Evolutionary conservation across 1,140 invertebrate genomes (phyloP).

Genomic region (Bombus sylvicola): DNA sequence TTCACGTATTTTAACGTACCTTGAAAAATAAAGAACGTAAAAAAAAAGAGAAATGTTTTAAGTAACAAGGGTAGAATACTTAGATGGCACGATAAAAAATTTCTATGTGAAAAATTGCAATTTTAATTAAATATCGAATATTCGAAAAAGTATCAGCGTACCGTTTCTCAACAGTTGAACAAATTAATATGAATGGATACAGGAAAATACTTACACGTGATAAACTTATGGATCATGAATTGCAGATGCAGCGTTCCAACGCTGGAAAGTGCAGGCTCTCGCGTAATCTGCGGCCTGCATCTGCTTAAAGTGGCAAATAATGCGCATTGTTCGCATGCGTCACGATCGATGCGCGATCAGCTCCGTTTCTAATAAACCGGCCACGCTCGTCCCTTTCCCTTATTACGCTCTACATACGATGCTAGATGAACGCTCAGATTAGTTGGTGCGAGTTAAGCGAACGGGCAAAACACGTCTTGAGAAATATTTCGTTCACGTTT

Average conservation of each 20-base stretch:
- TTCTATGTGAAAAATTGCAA: no score
- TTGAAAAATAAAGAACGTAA: no score
- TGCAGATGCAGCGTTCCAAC: not conserved
- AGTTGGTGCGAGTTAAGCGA: constrained; percentile 26
- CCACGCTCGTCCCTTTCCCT: constrained; percentile 51
- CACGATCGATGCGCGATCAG: constrained; percentile 66
- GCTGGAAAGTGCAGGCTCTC: not conserved
- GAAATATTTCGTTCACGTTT: constrained; percentile 45
- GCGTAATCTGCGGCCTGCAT: constrained; percentile 12
- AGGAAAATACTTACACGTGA: not conserved
- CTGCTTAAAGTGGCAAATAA: constrained; percentile 45
- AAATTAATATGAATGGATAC: not conserved
- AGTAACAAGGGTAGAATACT: no score
- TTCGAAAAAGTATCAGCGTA: not conserved
- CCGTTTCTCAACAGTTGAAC: not conserved
- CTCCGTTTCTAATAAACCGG: constrained; percentile 64
- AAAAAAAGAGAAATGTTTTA: no score
- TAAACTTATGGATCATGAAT: not conserved
- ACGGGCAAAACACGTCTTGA: constrained; percentile 55
- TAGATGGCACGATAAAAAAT: no score
- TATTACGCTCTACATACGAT: constrained; percentile 54
- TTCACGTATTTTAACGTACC: no score
- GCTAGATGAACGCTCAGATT: constrained; percentile 51
- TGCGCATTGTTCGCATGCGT: constrained; percentile 66
- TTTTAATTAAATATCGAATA: not conserved